Base-by-base conservation (phyloP, 2,113 vertebrate genomes). In the Physeter macrocephalus region DNA sequence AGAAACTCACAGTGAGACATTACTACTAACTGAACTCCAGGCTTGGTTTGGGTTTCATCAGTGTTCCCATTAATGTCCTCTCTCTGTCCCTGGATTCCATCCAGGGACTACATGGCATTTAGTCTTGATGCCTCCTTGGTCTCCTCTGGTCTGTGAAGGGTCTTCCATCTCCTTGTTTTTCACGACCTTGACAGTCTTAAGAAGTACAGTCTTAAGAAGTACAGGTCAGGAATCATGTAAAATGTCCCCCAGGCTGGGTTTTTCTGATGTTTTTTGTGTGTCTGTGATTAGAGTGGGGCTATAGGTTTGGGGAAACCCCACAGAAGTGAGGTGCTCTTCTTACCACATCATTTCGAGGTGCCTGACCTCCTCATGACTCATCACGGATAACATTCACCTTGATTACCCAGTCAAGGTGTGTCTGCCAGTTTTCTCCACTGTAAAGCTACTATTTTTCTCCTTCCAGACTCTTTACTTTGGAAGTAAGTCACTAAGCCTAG, bases 211-310 rank as follows among this genome's bases (percentile, higher is more conserved):
- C 46, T 49, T 49, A 49, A 74, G 71, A 77, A 77, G 31, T 34
- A n/a, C 5, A 52, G 18, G 34, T 23, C 34, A 1, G 49, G 34
- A 0, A 12, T 78, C 11, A 2, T 36, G 49, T 23, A 3, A 6
- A 36, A n/a, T n/a, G 31, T 36, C 49, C 49, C 49, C 49, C 49
- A 14, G 3, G 11, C 75, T 36, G 49, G 49, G 49, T 54, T 54
- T 57, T 20, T 54, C 11, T 14, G 10, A n/a, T 25, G 49, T 54
- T 23, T n/a, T 78, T 12, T 6, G 20, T 57, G 54, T 57, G 54
- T 57, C 17, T 31, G 74, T 34, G 74, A 12, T 36, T n/a, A 54
- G 34, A 25, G 11, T 6, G 34, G 34, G 20, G 77, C 54, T 80
- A n/a, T 54, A 20, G 31, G 34, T 54, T 78, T 80, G 12, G 49